phyloP scores from a whole-genome alignment of 2,888 invertebrate species.

The Phortica okadai region DNA sequence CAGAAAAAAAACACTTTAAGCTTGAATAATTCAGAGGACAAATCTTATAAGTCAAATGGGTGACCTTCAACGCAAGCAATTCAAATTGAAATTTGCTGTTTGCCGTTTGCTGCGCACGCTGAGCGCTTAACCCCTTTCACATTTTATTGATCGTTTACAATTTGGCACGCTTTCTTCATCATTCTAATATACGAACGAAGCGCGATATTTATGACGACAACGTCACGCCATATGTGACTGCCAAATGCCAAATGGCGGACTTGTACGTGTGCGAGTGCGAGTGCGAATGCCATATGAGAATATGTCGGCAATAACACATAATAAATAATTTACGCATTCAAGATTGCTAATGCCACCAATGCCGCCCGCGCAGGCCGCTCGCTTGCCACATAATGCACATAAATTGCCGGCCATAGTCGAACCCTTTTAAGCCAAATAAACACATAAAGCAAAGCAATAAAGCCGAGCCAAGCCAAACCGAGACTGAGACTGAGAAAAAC shows the following conservation, averaged over 20 bases:
- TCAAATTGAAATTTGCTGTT: neutral
- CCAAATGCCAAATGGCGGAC: neutral
- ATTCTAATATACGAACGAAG: slow-evolving; percentile 39
- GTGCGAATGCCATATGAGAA: neutral
- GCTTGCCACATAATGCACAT: neutral
- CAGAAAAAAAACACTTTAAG: neutral
- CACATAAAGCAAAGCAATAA: slow-evolving; percentile 58
- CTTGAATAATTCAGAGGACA: neutral
- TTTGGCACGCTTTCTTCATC: neutral
- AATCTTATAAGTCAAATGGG: neutral
- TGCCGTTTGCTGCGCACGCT: neutral
- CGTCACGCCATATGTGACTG: slow-evolving; percentile 50
- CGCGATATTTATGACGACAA: slow-evolving; percentile 53
- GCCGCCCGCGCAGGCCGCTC: neutral
- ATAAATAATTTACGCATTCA: slow-evolving; percentile 66
- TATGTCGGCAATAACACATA: slow-evolving; percentile 60
- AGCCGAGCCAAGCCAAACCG: slow-evolving; percentile 35
- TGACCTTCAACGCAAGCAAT: neutral
- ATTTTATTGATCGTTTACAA: neutral
- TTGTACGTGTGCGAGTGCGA: neutral
- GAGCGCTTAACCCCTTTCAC: neutral
- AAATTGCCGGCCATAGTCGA: slow-evolving; percentile 33
- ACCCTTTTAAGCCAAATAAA: slow-evolving; percentile 59
- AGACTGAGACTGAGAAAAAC: slow-evolving; percentile 1
- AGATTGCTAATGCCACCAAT: slow-evolving; percentile 48